Evolutionary conservation across 2,888 invertebrate genomes (phyloP).

Genomic region (Dugesia japonica): DNA sequence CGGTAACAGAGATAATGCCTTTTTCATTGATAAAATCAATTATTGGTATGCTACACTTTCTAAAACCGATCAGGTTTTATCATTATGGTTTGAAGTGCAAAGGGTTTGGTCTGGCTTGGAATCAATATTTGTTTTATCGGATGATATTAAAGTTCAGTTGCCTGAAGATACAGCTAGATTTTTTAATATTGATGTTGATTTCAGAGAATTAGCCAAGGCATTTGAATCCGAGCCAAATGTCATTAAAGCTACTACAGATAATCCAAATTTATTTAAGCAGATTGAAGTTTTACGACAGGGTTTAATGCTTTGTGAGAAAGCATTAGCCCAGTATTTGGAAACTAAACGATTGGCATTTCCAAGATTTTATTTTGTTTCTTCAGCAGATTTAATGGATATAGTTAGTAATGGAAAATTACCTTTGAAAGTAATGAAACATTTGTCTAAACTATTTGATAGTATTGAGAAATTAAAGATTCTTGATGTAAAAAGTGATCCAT

Average conservation of each 20-base stretch:
- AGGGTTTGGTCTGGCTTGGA: conserved; percentile 89
- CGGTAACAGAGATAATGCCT: conserved; percentile 89
- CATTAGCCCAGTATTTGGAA: conserved; percentile 83
- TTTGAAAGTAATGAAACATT: conserved; percentile 41
- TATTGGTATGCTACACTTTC: conserved; percentile 78
- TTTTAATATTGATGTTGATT: conserved; percentile 72
- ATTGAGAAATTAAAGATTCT: conserved; percentile 35
- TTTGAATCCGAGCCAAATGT: conserved; percentile 71
- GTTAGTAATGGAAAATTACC: conserved; percentile 76
- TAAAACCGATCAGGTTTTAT: conserved; percentile 69
- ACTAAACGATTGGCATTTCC: conserved; percentile 87
- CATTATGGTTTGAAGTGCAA: conserved; percentile 70
- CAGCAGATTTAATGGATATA: conserved; percentile 79
- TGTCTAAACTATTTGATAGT: conserved; percentile 37
- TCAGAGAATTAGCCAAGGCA: conserved; percentile 59
- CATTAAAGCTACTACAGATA: conserved; percentile 70
- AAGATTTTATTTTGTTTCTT: conserved; percentile 86
- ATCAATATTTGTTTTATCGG: conserved; percentile 90
- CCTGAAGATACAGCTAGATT: conserved; percentile 82
- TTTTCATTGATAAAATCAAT: conserved; percentile 81
- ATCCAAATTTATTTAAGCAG: conserved; percentile 59
- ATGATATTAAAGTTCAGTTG: conserved; percentile 79
- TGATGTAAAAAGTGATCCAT: conserved; percentile 16
- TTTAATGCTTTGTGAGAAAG: conserved; percentile 79
- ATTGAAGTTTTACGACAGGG: conserved; percentile 69